Evolutionary conservation across 64 coral and sea anemone genomes (phyloP).

Genomic region (Dendrophyllia cribrosa): DNA sequence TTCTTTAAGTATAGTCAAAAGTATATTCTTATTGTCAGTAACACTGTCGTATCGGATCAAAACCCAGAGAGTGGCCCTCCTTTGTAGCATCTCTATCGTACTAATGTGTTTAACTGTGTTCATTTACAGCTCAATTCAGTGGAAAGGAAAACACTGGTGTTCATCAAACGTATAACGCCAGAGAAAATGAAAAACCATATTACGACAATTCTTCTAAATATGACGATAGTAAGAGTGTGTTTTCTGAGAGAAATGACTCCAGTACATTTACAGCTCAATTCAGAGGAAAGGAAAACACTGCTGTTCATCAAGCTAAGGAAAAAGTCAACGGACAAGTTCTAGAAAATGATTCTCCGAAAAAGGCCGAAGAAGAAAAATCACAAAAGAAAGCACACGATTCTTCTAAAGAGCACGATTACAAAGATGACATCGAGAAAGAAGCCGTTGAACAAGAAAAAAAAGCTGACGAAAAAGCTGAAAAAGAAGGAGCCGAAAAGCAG

Average conservation of each 20-base stretch:
- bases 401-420: constrained; percentile 34
- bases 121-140: not conserved
- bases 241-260: not conserved
- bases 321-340: not conserved
- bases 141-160: not conserved
- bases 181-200: not conserved
- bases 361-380: not conserved
- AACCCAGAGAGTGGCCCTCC: too few species aligned
- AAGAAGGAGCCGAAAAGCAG: not conserved
- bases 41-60: too few species aligned
- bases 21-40: too few species aligned
- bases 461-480: constrained; percentile 32
- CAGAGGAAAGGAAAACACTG: not conserved
- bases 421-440: constrained; percentile 59
- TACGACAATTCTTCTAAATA: not conserved
- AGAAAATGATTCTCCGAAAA: not conserved
- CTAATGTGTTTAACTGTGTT: too few species aligned
- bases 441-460: constrained; percentile 59
- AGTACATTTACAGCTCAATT: not conserved
- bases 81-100: too few species aligned
- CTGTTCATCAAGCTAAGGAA: not conserved
- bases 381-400: not conserved
- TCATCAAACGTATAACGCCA: not conserved
- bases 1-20: too few species aligned
- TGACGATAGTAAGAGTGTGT: not conserved